Conservation (phyloP, 2,113 vertebrate genomes). For the Vulpes ferrilata region DNA sequence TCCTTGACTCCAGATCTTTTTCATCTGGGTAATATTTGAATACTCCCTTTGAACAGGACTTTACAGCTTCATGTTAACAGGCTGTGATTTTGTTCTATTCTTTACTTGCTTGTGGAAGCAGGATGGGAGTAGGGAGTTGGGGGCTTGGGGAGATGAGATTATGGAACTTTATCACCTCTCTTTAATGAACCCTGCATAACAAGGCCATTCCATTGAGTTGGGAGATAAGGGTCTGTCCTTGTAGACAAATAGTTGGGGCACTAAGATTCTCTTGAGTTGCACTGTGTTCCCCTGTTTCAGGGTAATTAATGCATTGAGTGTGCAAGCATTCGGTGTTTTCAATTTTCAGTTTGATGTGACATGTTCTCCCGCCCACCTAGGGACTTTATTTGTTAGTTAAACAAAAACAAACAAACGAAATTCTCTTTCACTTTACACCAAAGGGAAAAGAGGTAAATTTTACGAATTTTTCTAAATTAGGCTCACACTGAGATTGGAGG, state of each 20-base stretch:
- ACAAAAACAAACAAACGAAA: neutral
- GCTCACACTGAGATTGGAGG: neutral
- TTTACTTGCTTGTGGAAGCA: neutral
- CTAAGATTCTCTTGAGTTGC: neutral
- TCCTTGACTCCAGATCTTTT: neutral
- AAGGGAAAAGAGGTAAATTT: neutral
- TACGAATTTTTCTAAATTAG: neutral
- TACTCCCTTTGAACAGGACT: neutral
- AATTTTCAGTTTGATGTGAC: neutral
- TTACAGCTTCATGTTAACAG: neutral
- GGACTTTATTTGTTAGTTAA: slow-evolving; percentile 32
- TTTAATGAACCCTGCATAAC: neutral
- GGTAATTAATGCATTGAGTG: neutral
- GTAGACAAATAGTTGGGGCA: neutral
- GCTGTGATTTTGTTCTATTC: neutral
- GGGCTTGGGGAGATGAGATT: neutral
- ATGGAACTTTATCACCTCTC: neutral
- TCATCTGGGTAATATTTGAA: neutral
- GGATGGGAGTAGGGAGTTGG: neutral
- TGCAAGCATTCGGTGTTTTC: neutral
- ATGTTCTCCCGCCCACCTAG: neutral
- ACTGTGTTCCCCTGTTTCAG: neutral
- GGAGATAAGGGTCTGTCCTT: neutral
- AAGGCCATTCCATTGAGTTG: neutral
- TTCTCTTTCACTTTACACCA: neutral